phyloP scores from a whole-genome alignment of 2,113 vertebrate genomes.

The Cettia cetti region DNA sequence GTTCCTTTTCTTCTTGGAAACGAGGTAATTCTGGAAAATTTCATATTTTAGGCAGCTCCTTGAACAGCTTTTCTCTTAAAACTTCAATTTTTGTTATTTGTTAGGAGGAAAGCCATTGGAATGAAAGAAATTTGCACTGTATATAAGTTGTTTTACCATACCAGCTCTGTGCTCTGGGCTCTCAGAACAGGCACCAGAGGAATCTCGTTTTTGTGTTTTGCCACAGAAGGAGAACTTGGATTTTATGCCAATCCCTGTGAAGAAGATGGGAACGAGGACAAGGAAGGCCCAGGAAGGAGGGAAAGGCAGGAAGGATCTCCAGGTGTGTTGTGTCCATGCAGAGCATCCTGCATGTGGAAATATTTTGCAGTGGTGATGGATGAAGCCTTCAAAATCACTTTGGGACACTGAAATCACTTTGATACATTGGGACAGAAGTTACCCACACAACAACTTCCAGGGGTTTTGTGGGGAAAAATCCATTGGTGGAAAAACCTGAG shows the following conservation, averaged over 20 bases:
- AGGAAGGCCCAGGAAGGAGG: neutral
- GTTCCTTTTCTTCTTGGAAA: conserved; percentile 62
- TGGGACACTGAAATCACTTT: no score
- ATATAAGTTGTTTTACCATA: neutral
- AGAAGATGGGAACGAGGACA: neutral
- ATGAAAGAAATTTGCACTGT: neutral
- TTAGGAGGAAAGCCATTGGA: neutral
- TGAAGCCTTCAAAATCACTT: neutral
- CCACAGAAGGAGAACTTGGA: neutral
- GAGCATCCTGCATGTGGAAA: neutral
- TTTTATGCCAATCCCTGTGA: neutral
- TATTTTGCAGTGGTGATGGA: neutral
- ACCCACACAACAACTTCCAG: neutral
- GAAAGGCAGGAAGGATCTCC: neutral
- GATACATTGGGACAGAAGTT: neutral
- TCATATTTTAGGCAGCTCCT: conserved; percentile 29
- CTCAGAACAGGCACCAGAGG: neutral
- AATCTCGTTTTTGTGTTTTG: neutral
- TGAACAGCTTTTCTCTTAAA: conserved; percentile 8
- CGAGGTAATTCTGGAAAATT: conserved; percentile 25
- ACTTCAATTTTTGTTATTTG: neutral
- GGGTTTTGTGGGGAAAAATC: neutral
- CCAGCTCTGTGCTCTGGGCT: neutral
- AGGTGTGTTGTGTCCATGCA: neutral
- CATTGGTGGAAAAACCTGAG: neutral